Percentiles rank a stretch among this genome's conserved stretches.
phyloP scores from a whole-genome alignment of 2,888 invertebrate genomes.

The Mechanitis mazaeus region DNA sequence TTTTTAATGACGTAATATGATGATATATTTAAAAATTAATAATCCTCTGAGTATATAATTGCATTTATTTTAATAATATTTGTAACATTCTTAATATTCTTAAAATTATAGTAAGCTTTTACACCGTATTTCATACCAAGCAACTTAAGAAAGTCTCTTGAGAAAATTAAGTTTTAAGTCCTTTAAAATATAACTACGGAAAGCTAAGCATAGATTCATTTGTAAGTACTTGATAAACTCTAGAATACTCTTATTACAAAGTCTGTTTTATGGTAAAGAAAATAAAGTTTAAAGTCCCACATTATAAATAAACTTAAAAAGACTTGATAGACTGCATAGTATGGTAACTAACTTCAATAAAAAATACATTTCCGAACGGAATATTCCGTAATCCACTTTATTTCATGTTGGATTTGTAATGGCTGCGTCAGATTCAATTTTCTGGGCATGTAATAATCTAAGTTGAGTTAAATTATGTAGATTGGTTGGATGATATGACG shows the following conservation, averaged over 20 bases:
- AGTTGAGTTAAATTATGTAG: conserved; percentile 28
- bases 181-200: conserved; percentile 3
- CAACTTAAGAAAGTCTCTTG: not conserved
- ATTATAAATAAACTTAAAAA: no score
- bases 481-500: conserved; percentile 26
- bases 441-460: conserved; percentile 27
- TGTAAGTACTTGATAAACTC: no score
- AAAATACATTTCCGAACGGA: conserved; percentile 31
- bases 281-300: not conserved
- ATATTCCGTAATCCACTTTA: conserved; percentile 31
- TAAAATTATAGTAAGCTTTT: no score
- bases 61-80: no score
- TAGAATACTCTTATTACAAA: no score
- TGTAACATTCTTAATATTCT: no score
- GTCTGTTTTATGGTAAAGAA: not conserved
- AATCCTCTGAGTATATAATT: no score
- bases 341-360: conserved; percentile 25
- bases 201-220: no score
- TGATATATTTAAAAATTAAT: no score
- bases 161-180: conserved; percentile 8
- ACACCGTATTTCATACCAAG: not conserved
- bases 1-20: no score
- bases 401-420: conserved; percentile 23
- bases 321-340: conserved; percentile 10
- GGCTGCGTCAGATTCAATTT: conserved; percentile 30